Evolutionary conservation across 2,888 invertebrate genomes (phyloP).

Genomic region (Rhogogaster chlorosoma): DNA sequence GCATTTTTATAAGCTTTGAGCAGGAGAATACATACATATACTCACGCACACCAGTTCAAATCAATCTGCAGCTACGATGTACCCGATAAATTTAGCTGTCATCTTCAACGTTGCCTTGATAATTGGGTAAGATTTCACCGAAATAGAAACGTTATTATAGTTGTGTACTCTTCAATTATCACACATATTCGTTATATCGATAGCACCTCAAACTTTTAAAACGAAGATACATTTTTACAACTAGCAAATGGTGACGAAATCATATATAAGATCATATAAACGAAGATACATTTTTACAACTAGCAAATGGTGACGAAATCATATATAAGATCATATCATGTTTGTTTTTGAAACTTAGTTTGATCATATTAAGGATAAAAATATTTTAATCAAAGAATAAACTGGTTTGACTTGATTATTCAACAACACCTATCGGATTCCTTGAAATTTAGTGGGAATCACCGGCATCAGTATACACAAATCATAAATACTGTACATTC

Average conservation of each 20-base stretch:
- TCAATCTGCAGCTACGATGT: not conserved
- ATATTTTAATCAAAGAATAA: not conserved
- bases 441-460: not conserved
- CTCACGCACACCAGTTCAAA: not conserved
- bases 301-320: not conserved
- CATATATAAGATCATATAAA: not conserved
- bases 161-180: conserved; percentile 8
- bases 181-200: not conserved
- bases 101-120: not conserved
- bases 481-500: not conserved
- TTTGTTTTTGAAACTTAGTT: not conserved
- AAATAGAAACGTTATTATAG: conserved; percentile 8
- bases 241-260: not conserved
- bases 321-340: not conserved
- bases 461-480: not conserved
- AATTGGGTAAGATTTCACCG: conserved; percentile 33
- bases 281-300: not conserved
- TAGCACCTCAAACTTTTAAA: not conserved
- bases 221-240: not conserved
- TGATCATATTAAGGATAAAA: not conserved
- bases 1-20: not conserved
- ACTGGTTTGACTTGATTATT: not conserved
- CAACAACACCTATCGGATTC: not conserved
- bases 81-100: conserved; percentile 16
- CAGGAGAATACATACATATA: not conserved